Base-by-base conservation (phyloP, 2,797 vertebrate species). In the Chrysocyon brachyurus region DNA sequence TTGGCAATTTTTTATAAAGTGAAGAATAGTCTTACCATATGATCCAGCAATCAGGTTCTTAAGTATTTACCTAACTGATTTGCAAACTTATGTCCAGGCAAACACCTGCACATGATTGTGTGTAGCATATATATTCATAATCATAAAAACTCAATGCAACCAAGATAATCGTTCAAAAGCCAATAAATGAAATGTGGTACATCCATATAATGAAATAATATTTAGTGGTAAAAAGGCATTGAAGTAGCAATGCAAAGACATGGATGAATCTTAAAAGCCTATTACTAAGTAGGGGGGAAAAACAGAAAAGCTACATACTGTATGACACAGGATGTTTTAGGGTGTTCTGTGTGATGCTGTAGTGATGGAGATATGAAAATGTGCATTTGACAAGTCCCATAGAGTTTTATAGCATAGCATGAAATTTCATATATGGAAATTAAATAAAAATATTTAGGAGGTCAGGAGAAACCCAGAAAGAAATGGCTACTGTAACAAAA, bases 91-190 rank as follows among this genome's bases (percentile, higher is more conserved):
- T 17, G 12, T 68, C 40, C 31, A 75, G 3, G 33, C 17, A 21
- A 68, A 72, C 24, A 78, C 22, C 36, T 73, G 14, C 19, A 61
- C 31, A 49, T 84, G 28, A 87, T 63, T 78, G 40, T 68, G 46
- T 83, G 40, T 17, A 92, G 19, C 21, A 78, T 15, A 31, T 92
- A 87, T 96, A 63, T 92, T 83, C 22, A 89, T 70, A 91, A 36
- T 64, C 24, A 72, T 63, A 59, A 79, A 75, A 87, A 33, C 2
- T 64, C 87, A 61, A 90, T 90, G 63, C 56, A 92, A 86, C 12
- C 49, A 63, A 82, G 26, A 66, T 75, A 59, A 59, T 31, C 49
- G 9, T 49, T 96, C 28, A 95, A 73, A 78, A 94, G 66, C 49
- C 16, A 19, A 68, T 61, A 93, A 87, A 16, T 19, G 24, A 83